phyloP scores from a whole-genome alignment of 2,888 invertebrate species.

The Merodon equestris region DNA sequence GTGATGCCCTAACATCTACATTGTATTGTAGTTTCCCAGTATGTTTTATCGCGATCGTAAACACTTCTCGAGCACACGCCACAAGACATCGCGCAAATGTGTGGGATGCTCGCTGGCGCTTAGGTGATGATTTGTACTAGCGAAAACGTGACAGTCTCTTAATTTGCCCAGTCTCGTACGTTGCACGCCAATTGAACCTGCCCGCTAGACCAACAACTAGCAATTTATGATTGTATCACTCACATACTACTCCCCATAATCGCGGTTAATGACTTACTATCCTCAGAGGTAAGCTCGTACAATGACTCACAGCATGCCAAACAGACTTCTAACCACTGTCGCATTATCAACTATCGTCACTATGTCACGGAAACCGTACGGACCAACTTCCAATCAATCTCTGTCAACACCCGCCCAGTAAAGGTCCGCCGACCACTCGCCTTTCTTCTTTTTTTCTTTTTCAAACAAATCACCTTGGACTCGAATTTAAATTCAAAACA shows the following conservation, averaged over 20 bases:
- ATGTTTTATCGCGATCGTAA: not conserved
- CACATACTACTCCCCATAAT: slow-evolving; percentile 55
- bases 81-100: slow-evolving; percentile 32
- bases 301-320: slow-evolving; percentile 33
- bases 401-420: slow-evolving; percentile 29
- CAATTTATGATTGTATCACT: slow-evolving; percentile 58
- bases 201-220: slow-evolving; percentile 35
- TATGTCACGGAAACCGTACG: not conserved
- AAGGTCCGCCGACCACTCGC: slow-evolving; percentile 10
- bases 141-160: slow-evolving; percentile 67
- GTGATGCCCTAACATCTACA: too few species aligned
- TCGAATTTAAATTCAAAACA: slow-evolving; percentile 32
- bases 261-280: slow-evolving; percentile 55
- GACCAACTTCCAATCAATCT: slow-evolving; percentile 46
- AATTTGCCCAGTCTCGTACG: slow-evolving; percentile 49
- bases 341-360: slow-evolving; percentile 14
- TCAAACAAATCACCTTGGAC: slow-evolving; percentile 19
- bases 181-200: slow-evolving; percentile 43
- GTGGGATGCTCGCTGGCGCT: slow-evolving; percentile 66
- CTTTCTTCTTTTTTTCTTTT: slow-evolving; percentile 23
- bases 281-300: slow-evolving; percentile 21
- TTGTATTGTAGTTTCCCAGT: not conserved
- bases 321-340: slow-evolving; percentile 1
- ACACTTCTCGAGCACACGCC: slow-evolving; percentile 24
- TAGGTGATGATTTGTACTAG: slow-evolving; percentile 68